Evolutionary conservation across 2,888 invertebrate species (phyloP), one percentile per base, ranked within the genome.

Genomic region (Mesorhabditis spiculigera): DNA sequence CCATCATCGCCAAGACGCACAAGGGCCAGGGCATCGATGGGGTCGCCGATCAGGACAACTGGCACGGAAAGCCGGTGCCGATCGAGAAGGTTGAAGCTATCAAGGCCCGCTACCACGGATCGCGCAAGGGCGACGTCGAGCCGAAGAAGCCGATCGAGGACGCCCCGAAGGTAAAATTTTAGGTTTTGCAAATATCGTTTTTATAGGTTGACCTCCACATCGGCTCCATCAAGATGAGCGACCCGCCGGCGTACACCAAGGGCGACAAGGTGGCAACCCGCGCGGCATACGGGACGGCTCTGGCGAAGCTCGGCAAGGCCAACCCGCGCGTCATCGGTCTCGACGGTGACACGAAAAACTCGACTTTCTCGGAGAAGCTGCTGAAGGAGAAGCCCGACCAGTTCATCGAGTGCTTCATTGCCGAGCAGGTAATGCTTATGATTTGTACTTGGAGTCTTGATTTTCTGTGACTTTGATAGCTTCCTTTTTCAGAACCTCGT

Each of bases 321-420:
- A 90, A 89, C 87, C 83, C 80, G 75, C 91, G 94, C 72, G 76
- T 98, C 41, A 91, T 98, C 82, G 95, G 94, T 66, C 87, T 98
- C 81, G 97, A 98, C 87, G 97, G 94, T 43, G 98, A 98, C 87
- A 96, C 95, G 78, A 98, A 97, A 88, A 98, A 99, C 88, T 98
- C 97, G 0, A 99, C 98, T 0, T 99, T 91, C 88, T 92, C 97
- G 16, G 94, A 94, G 82, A 94, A 93, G 86, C 90, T 97, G 76
- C 92, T 92, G 87, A 90, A 91, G 80, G 91, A 74, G 61, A 87
- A 85, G 73, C 90, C 91, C 2, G 89, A 89, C 68, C 91, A 93
- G 77, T 95, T 93, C 88, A 91, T 98, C 80, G 98, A 98, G 88
- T 96, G 98, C 87, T 99, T 93, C 89, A 99, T 99, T 86, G 98